Base-by-base conservation (phyloP, 2,797 vertebrate species). In the Loriculus beryllinus region DNA sequence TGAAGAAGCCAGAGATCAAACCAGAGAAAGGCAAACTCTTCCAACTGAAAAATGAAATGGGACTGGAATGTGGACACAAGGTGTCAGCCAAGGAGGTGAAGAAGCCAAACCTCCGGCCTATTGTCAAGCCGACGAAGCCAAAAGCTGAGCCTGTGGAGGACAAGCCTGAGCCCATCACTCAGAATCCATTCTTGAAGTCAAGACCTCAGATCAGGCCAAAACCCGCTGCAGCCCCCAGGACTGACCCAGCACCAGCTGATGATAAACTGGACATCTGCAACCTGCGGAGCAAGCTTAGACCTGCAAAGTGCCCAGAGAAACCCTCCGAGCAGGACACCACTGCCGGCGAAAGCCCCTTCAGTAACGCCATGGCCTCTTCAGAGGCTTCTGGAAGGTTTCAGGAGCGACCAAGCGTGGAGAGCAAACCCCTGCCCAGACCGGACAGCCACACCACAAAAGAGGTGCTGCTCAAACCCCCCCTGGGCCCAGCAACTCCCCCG, bases 61-160 rank as follows among this genome's bases (percentile, higher is more conserved):
- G 99, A 9, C 97, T 99, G 64, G 99, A 99, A 96, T 99, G 99
- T 31, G 99, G 99, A 65, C 99, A 99, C 97, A 99, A 99, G 88
- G 94, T 99, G 33, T 98, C 98, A 4, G 99, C 98, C 94, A 99
- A 99, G 95, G 99, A 99, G 92, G 98, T 99, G 64, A 99, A 99
- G 96, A 99, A 99, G 95, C 99, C 99, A 65, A 99, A 99, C 90
- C 98, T 99, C 48, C 99, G 99, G 64, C 99, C 99, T 11, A 98
- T 99, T 23, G 97, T 98, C 45, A 99, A 99, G 92, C 98, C 98
- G 31, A 95, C 97, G 7, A 99, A 98, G 88, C 97, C 98, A 78
- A 99, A 99, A 96, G 20, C 98, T 6, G 99, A 99, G 31, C 94
- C 54, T 0, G 31, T 80, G 0, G 97, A 98, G 74, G 98, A 98